These are phyloP conservation scores for Argya squamiceps DNA, from an alignment of 2,797 vertebrate species.

Conservation along the genomic window DNA sequence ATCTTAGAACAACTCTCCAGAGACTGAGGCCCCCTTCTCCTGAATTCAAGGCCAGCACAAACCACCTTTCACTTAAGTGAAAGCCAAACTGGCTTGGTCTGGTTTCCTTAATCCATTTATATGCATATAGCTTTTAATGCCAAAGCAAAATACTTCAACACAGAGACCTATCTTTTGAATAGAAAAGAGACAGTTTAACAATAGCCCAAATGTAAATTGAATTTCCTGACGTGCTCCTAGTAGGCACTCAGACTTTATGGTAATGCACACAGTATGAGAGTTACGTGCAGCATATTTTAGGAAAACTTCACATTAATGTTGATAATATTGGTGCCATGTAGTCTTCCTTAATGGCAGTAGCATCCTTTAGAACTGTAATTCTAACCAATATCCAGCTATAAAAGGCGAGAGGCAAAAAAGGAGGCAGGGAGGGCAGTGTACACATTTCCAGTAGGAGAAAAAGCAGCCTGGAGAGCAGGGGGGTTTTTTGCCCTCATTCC, in stretches of 20 bases:
- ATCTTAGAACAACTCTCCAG: background rate
- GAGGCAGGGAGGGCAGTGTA: fast-evolving
- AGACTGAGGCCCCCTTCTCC: background rate
- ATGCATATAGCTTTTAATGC: background rate
- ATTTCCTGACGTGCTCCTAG: background rate
- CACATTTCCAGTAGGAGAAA: background rate
- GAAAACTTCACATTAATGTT: background rate
- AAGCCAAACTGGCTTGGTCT: conserved; percentile 9
- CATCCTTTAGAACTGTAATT: background rate
- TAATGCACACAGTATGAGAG: background rate
- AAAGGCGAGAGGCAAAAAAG: fast-evolving
- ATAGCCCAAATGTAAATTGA: background rate
- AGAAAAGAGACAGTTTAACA: background rate
- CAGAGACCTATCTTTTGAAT: background rate
- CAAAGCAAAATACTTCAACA: conserved; percentile 14
- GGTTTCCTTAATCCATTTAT: background rate
- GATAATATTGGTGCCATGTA: background rate
- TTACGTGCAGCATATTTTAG: background rate
- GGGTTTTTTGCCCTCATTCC: fast-evolving
- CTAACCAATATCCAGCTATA: background rate
- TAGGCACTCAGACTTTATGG: background rate
- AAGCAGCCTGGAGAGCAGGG: background rate
- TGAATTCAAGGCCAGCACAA: conserved; percentile 8
- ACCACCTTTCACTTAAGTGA: background rate
- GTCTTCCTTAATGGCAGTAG: background rate